Conservation (phyloP, 2,797 vertebrate species). For the Tapera naevia region DNA sequence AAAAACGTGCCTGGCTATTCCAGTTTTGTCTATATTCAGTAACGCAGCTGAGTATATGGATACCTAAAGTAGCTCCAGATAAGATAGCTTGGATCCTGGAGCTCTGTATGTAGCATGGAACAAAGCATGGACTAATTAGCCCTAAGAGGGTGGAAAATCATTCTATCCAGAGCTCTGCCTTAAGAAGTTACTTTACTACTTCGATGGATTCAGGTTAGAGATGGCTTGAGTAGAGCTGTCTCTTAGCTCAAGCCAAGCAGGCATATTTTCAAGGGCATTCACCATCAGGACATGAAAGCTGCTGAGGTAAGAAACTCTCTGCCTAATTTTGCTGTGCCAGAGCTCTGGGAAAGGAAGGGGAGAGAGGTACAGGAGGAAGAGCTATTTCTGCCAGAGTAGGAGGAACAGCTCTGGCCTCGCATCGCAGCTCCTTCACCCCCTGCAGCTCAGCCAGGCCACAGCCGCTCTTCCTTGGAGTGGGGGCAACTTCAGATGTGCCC, state of each 20-base stretch:
- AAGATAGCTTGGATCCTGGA: neutral
- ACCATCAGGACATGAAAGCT: conserved; percentile 30
- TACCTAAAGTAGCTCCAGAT: neutral
- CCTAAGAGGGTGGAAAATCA: neutral
- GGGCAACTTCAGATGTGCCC: neutral
- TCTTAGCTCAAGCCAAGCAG: conserved; percentile 35
- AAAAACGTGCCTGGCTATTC: neutral
- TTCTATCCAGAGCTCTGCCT: neutral
- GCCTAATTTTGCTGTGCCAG: conserved; percentile 28
- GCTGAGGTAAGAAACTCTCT: conserved; percentile 45
- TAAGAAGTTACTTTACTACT: neutral
- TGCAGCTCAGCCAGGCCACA: neutral
- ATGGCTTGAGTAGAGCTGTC: conserved; percentile 21
- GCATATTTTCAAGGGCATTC: conserved; percentile 56
- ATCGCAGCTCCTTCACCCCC: neutral
- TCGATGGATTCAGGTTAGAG: conserved; percentile 10
- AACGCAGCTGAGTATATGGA: neutral
- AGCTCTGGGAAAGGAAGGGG: neutral
- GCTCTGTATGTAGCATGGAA: neutral
- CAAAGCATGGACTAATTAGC: neutral
- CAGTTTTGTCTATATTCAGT: conserved; percentile 17
- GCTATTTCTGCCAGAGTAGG: neutral
- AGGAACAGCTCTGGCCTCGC: neutral
- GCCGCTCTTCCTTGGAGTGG: fast-evolving
- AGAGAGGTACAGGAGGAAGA: neutral